Percentiles rank a stretch among this genome's conserved stretches.
Conservation (phyloP, 2,797 vertebrate genomes). For the Linurgus olivaceus region DNA sequence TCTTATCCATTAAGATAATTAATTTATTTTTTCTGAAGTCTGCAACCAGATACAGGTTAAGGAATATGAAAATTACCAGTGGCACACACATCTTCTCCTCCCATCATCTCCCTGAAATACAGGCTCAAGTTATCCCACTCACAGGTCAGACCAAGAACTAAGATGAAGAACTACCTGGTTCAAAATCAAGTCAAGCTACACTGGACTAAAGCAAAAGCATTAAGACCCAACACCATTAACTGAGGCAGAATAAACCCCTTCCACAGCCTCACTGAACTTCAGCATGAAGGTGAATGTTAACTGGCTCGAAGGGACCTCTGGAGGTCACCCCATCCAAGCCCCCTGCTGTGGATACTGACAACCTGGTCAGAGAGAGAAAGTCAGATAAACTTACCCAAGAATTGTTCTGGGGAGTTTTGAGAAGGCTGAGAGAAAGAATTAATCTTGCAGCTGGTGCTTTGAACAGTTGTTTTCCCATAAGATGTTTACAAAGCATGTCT, state of each 20-base stretch:
- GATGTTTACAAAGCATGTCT: not conserved
- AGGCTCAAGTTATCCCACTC: not conserved
- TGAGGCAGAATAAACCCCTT: not conserved
- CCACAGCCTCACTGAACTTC: not conserved
- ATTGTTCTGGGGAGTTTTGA: not conserved
- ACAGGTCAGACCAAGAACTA: not conserved
- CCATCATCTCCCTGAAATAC: not conserved
- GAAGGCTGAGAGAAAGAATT: not conserved
- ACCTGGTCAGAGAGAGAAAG: not conserved
- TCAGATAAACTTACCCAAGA: not conserved
- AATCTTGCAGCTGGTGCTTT: not conserved
- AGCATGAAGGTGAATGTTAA: not conserved
- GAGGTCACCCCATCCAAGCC: not conserved
- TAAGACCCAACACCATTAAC: not conserved
- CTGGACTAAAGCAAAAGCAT: not conserved
- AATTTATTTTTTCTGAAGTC: not conserved
- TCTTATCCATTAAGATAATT: not conserved
- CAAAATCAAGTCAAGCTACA: not conserved
- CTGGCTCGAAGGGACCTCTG: not conserved
- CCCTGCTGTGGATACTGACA: not conserved
- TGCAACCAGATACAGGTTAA: not conserved
- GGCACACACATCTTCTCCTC: not conserved
- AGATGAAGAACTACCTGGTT: not conserved
- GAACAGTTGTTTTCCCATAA: not conserved
- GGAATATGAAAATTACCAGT: not conserved